Conservation (phyloP, 1,140 invertebrate genomes). For the Neodiprion virginianus region DNA sequence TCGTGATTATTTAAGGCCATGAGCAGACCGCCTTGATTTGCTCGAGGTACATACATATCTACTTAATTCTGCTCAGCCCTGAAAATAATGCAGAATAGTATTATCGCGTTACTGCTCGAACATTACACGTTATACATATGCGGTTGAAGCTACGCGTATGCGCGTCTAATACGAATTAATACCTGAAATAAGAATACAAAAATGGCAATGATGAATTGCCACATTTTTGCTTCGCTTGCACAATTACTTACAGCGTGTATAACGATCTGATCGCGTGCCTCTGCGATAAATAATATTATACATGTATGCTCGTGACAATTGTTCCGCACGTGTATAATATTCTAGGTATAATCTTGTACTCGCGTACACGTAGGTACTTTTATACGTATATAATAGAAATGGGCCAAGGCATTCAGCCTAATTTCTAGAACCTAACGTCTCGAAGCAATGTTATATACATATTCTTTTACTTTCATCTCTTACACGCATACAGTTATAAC, state of each 20-base stretch:
- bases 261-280: neutral
- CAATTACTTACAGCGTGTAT: neutral
- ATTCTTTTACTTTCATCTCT: no score
- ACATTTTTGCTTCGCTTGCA: neutral
- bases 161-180: neutral
- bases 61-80: neutral
- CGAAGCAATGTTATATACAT: no score
- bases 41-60: neutral
- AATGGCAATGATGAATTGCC: constrained; percentile 7
- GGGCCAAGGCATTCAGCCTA: neutral
- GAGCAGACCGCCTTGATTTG: neutral
- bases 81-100: neutral
- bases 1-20: neutral
- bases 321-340: no score
- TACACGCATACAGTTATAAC: no score
- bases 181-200: neutral
- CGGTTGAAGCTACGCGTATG: no score
- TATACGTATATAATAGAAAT: neutral
- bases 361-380: no score
- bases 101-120: neutral
- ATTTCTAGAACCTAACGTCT: neutral
- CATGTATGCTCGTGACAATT: no score
- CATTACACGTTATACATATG: no score
- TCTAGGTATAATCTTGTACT: no score
- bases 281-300: neutral